Base-by-base conservation (phyloP, 2,113 vertebrate species). In the Pao palembangensis region DNA sequence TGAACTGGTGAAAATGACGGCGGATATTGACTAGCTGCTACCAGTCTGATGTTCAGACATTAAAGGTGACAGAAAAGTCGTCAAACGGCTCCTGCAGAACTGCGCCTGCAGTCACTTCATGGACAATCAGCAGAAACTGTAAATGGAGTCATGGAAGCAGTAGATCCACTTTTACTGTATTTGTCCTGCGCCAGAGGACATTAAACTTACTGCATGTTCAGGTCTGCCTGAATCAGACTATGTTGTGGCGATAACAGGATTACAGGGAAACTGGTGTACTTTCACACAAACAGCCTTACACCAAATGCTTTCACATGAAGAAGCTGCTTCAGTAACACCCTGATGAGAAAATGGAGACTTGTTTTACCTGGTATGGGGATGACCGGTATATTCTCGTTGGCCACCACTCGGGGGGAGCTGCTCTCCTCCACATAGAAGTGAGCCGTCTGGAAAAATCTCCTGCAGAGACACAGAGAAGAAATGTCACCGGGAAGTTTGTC, bases 381-480 rank as follows among this genome's bases (percentile, higher is more conserved):
- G 81, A 97, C 89, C 58, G 96, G 95, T 73, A 98, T 94, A 85
- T 90, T 97, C 79, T 98, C 96, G 90, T 97, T 97, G 89, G 93
- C 93, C 82, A 98, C 95, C 85, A 99, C 96, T 64, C 95, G 92
- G 18, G 95, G 95, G 34, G 97, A 98, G 76, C 84, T 96, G 91
- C 95, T 96, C 82, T 99, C 97, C 81, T 99, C 97, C 83, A 99
- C 94, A 73, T 97, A 99, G 90, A 99, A 96, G 89, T 99, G 96
- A 81, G 96, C 94, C 17, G 95, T 97, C 88, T 99, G 96, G 80
- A 99, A 99, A 91, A 96, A 98, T 85, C 96, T 98, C 92, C 98
- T 99, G 53, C 63, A 73, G 82, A 59, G 63, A 83, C 55, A 86
- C 51, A 81, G 19, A 47, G 61, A 41, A 74, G 67, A 48, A 67